phyloP scores from a whole-genome alignment of 2,797 vertebrate genomes.

The Rhynchotus rufescens region DNA sequence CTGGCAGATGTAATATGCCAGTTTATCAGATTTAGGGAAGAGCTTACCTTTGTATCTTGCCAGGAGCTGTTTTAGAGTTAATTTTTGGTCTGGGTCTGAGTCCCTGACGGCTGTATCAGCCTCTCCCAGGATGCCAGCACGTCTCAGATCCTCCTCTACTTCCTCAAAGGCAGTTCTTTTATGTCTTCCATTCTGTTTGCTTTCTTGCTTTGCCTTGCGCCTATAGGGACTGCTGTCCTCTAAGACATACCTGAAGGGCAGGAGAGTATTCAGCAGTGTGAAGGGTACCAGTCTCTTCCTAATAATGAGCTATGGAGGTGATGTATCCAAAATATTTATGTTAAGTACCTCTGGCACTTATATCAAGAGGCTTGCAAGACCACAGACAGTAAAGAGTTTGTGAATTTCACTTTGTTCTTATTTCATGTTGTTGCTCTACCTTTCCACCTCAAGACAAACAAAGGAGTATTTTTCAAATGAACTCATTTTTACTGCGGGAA shows the following conservation, averaged over 20 bases:
- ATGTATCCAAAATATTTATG: neutral
- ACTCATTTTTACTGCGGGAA: neutral
- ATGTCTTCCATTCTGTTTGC: constrained; percentile 74
- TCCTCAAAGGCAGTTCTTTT: constrained; percentile 83
- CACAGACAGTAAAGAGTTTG: neutral
- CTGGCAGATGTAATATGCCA: neutral
- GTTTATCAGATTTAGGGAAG: neutral
- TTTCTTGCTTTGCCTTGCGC: constrained; percentile 85
- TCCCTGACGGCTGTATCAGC: constrained; percentile 84
- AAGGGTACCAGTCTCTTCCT: neutral
- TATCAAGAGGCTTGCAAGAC: neutral
- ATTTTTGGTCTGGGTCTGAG: constrained; percentile 91
- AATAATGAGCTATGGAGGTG: neutral
- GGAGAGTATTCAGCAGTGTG: neutral
- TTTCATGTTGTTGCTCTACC: neutral
- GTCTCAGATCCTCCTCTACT: constrained; percentile 86
- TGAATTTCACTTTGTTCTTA: neutral
- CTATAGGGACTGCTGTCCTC: constrained; percentile 91
- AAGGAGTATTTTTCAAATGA: neutral
- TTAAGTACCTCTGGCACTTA: neutral
- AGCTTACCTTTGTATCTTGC: constrained; percentile 88
- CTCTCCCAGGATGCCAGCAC: constrained; percentile 82
- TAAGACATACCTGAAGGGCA: constrained; percentile 87
- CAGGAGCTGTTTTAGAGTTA: constrained; percentile 89
- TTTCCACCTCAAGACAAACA: neutral